Conservation (phyloP, 2,888 invertebrate species). For the Thalpophila matura region DNA sequence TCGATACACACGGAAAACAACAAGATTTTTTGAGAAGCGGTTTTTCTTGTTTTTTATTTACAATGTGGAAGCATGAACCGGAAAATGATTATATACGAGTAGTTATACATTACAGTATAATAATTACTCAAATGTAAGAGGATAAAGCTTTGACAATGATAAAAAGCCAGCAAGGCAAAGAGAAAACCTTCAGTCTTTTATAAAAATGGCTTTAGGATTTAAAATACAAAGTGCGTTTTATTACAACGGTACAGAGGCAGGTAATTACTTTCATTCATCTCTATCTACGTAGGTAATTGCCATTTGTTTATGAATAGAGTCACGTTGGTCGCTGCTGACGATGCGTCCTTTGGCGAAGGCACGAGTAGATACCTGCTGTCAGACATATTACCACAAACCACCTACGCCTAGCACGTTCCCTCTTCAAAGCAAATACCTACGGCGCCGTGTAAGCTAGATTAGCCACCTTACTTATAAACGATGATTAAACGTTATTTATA, state of each 20-base stretch:
- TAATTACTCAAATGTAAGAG: background rate
- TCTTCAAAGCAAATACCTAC: conserved; percentile 17
- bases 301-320: conserved; percentile 22
- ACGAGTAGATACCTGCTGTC: conserved; percentile 4
- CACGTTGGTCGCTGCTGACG: conserved; percentile 33
- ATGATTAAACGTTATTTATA: too few relatives aligned
- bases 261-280: conserved; percentile 4
- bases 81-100: too few relatives aligned
- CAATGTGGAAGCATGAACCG: too few relatives aligned
- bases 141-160: background rate
- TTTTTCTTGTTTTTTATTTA: too few relatives aligned
- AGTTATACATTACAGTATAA: too few relatives aligned
- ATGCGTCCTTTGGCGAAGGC: conserved; percentile 12
- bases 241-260: background rate
- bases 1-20: too few relatives aligned
- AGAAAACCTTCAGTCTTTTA: background rate
- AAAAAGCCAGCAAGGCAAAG: background rate
- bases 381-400: conserved; percentile 15
- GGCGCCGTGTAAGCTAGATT: too few relatives aligned
- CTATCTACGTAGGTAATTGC: background rate
- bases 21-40: too few relatives aligned
- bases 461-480: too few relatives aligned
- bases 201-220: background rate
- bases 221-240: conserved; percentile 3
- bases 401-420: conserved; percentile 15